Conservation (phyloP, 2,888 invertebrate genomes). For the Timandra comae region DNA sequence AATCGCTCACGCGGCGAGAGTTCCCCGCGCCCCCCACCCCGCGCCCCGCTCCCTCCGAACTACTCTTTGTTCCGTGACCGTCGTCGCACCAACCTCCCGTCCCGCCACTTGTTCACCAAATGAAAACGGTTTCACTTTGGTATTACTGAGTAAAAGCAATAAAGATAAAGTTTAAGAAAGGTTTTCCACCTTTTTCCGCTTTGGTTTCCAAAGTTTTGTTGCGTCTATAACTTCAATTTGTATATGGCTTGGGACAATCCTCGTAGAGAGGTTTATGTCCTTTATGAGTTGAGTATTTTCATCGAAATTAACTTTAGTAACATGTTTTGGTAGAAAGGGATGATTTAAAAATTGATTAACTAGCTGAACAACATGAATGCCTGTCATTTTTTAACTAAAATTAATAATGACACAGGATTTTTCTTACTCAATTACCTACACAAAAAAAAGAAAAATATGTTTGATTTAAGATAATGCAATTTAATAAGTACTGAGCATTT, state of each 20-base stretch:
- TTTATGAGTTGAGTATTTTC: no score
- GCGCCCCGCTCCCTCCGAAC: slow-evolving; percentile 34
- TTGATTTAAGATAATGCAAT: no score
- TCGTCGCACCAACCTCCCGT: slow-evolving; percentile 45
- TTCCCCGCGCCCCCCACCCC: slow-evolving; percentile 36
- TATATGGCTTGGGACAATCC: slow-evolving; percentile 1
- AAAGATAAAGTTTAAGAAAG: slow-evolving; percentile 52
- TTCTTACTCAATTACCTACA: no score
- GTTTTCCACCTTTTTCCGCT: slow-evolving; percentile 46
- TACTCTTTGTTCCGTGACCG: slow-evolving; percentile 57
- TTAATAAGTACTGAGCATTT: no score
- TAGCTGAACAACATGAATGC: no score
- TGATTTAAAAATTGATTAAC: no score
- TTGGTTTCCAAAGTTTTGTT: slow-evolving; percentile 36
- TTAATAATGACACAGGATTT: no score
- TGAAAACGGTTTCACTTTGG: slow-evolving; percentile 71
- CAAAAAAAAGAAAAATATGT: no score
- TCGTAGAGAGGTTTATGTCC: slow-evolving; percentile 8
- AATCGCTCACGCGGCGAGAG: slow-evolving; percentile 73
- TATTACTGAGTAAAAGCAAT: slow-evolving; percentile 53
- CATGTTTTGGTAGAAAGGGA: no score
- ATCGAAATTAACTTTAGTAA: no score
- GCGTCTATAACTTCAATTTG: slow-evolving; percentile 24
- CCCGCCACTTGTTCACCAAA: slow-evolving; percentile 61
- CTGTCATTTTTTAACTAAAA: no score